Percentiles rank a stretch among this genome's conserved stretches.
These are phyloP conservation scores for Taxidea taxus DNA, from an alignment of 2,113 vertebrate species.

Conservation along the genomic window DNA sequence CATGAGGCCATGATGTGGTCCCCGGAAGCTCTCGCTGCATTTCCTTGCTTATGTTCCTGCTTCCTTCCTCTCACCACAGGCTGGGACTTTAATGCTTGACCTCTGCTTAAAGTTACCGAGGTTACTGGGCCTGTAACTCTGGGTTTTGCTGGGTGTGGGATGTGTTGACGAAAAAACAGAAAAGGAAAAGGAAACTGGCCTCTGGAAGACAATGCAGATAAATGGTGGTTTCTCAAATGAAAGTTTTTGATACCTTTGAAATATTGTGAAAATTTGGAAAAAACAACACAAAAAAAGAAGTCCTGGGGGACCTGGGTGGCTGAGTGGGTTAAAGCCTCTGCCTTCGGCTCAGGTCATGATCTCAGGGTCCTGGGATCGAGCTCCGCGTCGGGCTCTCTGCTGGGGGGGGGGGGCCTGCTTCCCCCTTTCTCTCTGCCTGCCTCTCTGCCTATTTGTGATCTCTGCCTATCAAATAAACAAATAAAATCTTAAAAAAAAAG, in stretches of 20 bases:
- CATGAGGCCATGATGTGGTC: rapidly evolving
- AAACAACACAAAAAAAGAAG: not conserved
- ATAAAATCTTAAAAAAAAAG: not conserved
- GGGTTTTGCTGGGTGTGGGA: not conserved
- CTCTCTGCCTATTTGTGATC: no score
- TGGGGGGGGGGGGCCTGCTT: no score
- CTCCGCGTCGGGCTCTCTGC: no score
- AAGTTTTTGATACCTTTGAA: slow-evolving; percentile 65
- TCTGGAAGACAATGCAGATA: slow-evolving; percentile 51
- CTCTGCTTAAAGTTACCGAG: not conserved
- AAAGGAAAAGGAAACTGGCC: slow-evolving; percentile 10
- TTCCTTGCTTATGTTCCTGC: not conserved
- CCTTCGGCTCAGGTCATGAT: no score
- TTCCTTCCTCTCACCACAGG: rapidly evolving
- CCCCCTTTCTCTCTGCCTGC: no score
- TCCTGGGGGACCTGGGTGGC: no score
- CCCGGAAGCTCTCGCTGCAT: rapidly evolving
- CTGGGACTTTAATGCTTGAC: rapidly evolving
- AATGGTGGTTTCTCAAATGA: slow-evolving; percentile 68
- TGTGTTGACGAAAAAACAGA: not conserved
- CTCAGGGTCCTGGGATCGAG: no score
- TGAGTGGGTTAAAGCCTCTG: no score
- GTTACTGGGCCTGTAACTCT: not conserved
- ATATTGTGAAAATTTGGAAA: slow-evolving; percentile 64
- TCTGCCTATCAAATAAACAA: no score